These are phyloP conservation scores for Noturus placidus DNA, from an alignment of 2,113 vertebrate genomes.

Conservation along the genomic window DNA sequence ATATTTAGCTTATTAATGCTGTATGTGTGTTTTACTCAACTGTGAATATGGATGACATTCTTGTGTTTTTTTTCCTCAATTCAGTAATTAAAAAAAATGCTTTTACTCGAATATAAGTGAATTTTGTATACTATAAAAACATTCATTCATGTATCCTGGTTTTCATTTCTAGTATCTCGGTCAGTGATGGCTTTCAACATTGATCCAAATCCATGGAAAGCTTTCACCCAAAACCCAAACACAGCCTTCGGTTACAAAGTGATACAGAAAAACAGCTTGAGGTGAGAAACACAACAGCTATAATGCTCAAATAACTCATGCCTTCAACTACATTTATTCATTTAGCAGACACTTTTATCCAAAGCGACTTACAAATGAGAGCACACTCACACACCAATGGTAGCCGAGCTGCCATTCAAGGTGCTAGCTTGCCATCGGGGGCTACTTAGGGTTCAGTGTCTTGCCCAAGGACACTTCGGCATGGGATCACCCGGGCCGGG, in stretches of 20 bases:
- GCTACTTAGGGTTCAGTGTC: too few species aligned
- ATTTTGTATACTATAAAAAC: background rate
- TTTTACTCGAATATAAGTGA: background rate
- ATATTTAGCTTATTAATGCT: background rate
- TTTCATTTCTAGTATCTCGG: conserved; percentile 53
- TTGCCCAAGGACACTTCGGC: too few species aligned
- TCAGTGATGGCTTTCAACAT: conserved; percentile 62
- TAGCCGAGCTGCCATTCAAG: too few species aligned
- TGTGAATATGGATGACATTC: background rate
- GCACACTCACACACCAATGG: too few species aligned
- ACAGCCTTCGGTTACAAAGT: conserved; percentile 72
- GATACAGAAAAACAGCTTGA: conserved; percentile 54
- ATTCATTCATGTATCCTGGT: background rate
- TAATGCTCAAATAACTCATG: background rate
- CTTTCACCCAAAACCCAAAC: background rate
- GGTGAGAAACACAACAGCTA: conserved; percentile 36
- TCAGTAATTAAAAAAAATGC: background rate
- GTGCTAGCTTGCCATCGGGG: too few species aligned
- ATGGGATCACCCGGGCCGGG: too few species aligned
- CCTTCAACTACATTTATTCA: too few species aligned
- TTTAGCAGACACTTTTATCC: too few species aligned
- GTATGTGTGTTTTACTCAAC: background rate
- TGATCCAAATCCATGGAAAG: conserved; percentile 64
- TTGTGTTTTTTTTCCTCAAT: background rate
- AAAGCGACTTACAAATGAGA: too few species aligned